phyloP scores from a whole-genome alignment of 2,113 vertebrate species.

The Cathartes aura region DNA sequence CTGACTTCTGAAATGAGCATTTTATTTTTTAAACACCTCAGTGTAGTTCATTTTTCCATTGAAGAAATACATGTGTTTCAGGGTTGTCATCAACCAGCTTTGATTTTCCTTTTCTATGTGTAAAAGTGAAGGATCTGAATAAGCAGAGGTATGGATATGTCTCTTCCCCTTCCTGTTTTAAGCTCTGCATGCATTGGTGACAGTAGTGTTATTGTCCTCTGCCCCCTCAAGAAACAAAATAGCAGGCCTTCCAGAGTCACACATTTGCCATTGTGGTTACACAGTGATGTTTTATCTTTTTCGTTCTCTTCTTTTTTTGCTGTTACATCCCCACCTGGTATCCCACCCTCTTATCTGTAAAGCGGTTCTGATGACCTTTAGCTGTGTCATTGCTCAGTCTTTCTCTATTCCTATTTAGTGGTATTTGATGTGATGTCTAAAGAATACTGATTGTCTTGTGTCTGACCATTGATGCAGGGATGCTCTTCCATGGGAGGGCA shows the following conservation, averaged over 20 bases:
- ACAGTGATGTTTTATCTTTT: rapidly evolving
- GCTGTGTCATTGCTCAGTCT: neutral
- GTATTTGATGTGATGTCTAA: neutral
- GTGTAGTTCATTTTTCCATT: neutral
- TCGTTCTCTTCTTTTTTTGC: neutral
- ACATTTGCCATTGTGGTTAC: neutral
- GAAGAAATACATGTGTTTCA: neutral
- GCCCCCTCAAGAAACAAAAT: neutral
- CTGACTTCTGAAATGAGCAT: neutral
- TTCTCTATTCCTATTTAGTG: neutral
- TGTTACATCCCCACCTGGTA: neutral
- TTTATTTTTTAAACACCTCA: neutral
- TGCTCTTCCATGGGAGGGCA: neutral
- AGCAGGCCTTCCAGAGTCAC: neutral
- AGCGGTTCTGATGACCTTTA: neutral
- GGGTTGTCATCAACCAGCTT: neutral
- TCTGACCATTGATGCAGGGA: neutral
- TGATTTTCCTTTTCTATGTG: neutral
- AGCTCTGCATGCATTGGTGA: neutral
- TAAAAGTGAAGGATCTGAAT: neutral
- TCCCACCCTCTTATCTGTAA: neutral
- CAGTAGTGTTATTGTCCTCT: neutral
- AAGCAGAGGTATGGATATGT: neutral
- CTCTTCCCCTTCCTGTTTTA: neutral
- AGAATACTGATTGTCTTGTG: neutral